These are phyloP conservation scores for Neria commutata DNA, from an alignment of 2,888 invertebrate genomes.

Conservation along the genomic window DNA sequence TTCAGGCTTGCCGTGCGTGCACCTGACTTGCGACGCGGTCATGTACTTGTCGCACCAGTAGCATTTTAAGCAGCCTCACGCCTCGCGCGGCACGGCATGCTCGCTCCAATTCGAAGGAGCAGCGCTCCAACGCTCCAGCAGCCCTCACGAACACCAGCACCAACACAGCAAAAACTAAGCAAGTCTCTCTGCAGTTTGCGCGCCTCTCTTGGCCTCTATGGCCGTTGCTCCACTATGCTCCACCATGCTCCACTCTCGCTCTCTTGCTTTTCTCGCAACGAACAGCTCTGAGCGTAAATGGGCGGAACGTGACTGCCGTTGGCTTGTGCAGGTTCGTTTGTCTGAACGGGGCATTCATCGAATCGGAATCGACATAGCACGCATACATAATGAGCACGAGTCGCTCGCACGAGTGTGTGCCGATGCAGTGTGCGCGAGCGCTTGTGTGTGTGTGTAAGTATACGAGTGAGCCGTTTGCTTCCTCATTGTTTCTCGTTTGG, in stretches of 20 bases:
- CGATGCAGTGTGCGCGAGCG: slow-evolving; percentile 12
- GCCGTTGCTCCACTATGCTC: slow-evolving; percentile 11
- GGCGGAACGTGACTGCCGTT: slow-evolving; percentile 63
- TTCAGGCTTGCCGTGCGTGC: slow-evolving; percentile 34
- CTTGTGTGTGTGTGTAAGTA: slow-evolving; percentile 19
- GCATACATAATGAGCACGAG: slow-evolving; percentile 56
- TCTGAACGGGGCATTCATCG: slow-evolving; percentile 37
- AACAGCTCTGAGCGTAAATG: slow-evolving; percentile 60
- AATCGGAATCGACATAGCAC: slow-evolving; percentile 59
- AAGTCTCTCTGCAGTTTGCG: slow-evolving; percentile 25
- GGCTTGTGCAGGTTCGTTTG: slow-evolving; percentile 34
- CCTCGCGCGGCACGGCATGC: slow-evolving; percentile 53
- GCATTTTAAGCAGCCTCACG: slow-evolving; percentile 64
- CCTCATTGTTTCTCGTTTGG: slow-evolving; percentile 33
- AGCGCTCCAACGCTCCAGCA: slow-evolving; percentile 24
- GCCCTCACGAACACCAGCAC: slow-evolving; percentile 16
- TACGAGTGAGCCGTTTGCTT: slow-evolving; percentile 28
- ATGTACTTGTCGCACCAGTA: slow-evolving; percentile 62
- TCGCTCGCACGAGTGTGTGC: slow-evolving; percentile 24
- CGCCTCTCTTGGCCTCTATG: slow-evolving; percentile 12
- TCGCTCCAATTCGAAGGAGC: slow-evolving; percentile 28
- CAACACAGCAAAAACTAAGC: slow-evolving; percentile 3
- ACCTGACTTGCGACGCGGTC: slow-evolving; percentile 60
- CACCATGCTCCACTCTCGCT: slow-evolving; percentile 19
- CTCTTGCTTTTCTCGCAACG: slow-evolving; percentile 3